Base-by-base conservation (phyloP, 2,797 vertebrate genomes). In the Synanceia verrucosa region DNA sequence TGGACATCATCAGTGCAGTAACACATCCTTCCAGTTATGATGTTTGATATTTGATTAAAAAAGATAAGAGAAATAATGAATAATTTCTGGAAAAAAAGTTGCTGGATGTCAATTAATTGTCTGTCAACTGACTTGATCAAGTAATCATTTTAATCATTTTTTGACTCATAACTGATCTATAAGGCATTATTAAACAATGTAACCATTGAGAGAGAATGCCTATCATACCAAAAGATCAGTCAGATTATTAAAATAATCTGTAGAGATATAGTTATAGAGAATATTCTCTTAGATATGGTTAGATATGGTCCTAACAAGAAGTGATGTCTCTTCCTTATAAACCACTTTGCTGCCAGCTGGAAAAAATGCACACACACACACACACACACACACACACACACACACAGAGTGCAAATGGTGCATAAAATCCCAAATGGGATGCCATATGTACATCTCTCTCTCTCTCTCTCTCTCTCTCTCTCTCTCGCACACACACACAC, bases 351-450 rank as follows among this genome's bases (percentile, higher is more conserved):
- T 19, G 48, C 60, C 71, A 73, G 62, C 58, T 75, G 78, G 62
- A 58, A 23, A 64, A 33, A 28, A n/a, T 47, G 39, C 39, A n/a
- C 39, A 43, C 39, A 4, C 39, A 29, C 61, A 18, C 61, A 14
- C 61, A 3, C 64, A 28, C 70, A 13, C 60, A 37, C 63, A 24
- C 61, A 37, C 70, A 31, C 62, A 57, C 33, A 69, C 64, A 34
- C 58, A 29, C 29, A 23, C 62, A 28, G 53, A 18, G 19, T 18
- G 67, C 70, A 90, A 91, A 91, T 90, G 89, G 72, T 87, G 90
- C 87, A 70, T 91, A 86, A 89, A 91, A 90, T 84, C 68, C 50
- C 36, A 79, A 86, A 88, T 73, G 73, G 48, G 23, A 50, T 24
- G 69, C 85, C 85, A 85, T 70, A 75, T 89, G 88, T 59, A 70